Conservation (phyloP, 2,113 vertebrate species). For the human (Homo sapiens) region GRCh38 chr16:16037501-16038000, state of each 20-base stretch:
- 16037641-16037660: no score
- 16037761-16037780: not conserved
- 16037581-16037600: not conserved
- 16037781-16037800: not conserved
- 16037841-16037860: not conserved
- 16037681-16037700: not conserved
- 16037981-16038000: not conserved
- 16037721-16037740: fast-evolving
- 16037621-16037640: fast-evolving
- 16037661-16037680: not conserved
- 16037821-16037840: not conserved
- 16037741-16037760: fast-evolving
- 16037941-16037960: fast-evolving
- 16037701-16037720: not conserved
- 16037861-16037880: not conserved
- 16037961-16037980: not conserved
- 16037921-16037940: not conserved
- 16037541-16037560: fast-evolving
- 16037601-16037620: not conserved
- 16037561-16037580: not conserved
- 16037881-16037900: not conserved
- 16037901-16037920: not conserved
- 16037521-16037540: fast-evolving
- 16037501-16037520: not conserved
- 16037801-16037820: no score